Base-by-base conservation (phyloP, 2,888 invertebrate genomes). In the Dryadula phaetusa region DNA sequence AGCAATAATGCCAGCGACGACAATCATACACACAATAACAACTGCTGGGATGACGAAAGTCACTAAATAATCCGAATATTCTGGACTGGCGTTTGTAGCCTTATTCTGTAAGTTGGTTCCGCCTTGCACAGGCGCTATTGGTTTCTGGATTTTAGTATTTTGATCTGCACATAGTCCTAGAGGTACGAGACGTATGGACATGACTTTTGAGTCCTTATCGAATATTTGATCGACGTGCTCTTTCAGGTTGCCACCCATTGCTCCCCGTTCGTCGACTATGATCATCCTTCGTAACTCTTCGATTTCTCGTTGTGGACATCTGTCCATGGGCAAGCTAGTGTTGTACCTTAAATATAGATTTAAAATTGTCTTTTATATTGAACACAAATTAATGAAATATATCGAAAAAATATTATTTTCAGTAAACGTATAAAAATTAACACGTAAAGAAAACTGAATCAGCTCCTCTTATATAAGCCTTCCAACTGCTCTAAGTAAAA, bases 21-120 rank as follows among this genome's bases (percentile, higher is more conserved):
- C 86, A 44, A 99, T 93, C 96, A 99, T 98, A 20, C 96, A 95
- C 0, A 97, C 95, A 68, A 99, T 97, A 34, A 98, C 96, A 14
- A 97, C 94, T 0, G 97, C 97, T 0, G 99, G 98, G 67, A 99
- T 94, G 46, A 99, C 95, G 74, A 97, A 98, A 10, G 98, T 98
- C 61, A 96, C 93, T 74, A 97, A 84, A 76, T 96, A 96, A 75
- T 95, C 95, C 25, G 83, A 78, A 44, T 82, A 80, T 20, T 80
- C 80, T 0, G 75, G 65, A 8, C 76, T 76, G 2, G 77, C 73
- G 20, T 79, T 82, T 12, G 84, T 83, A 0, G 88, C 80, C 66
- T 87, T 88, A 42, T 86, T 86, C 47, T 85, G 85, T 4, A 79
- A 70, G 63, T 85, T 87, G 0, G 84, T 74, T 0, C 83, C 84